Conservation (phyloP, 2,888 invertebrate species). For the Sipha maydis region DNA sequence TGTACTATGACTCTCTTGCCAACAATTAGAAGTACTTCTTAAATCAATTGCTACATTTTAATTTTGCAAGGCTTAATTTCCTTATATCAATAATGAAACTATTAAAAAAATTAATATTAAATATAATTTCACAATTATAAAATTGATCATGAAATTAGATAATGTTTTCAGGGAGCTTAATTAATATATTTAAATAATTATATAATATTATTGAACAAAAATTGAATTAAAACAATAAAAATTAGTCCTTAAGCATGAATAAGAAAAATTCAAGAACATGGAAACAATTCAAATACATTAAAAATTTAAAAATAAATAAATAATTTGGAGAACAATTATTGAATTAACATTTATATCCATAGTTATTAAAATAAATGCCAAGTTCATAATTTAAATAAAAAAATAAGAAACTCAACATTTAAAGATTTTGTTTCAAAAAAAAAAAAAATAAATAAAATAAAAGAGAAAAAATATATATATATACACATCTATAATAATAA, state of each 20-base stretch:
- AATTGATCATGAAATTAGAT: constrained; percentile 4
- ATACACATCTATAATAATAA: too few species aligned
- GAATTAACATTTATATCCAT: background rate
- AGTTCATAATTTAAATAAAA: constrained; percentile 2
- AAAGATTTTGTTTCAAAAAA: constrained; percentile 5
- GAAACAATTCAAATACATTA: background rate
- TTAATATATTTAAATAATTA: background rate
- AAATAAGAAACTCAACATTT: background rate
- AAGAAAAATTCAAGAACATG: constrained; percentile 7
- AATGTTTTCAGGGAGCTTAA: background rate
- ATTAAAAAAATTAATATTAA: background rate
- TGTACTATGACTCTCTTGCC: constrained; percentile 36
- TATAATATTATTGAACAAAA: background rate
- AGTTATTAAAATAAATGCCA: constrained; percentile 13
- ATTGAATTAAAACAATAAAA: background rate
- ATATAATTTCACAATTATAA: background rate
- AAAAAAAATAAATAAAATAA: background rate
- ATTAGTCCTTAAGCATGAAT: background rate
- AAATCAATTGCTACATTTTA: background rate
- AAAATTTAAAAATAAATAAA: background rate
- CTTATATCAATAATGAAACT: background rate
- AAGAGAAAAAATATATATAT: background rate
- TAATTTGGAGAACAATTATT: background rate
- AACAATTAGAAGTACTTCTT: background rate
- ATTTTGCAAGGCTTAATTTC: background rate